Percentiles rank a stretch among this genome's conserved stretches.
Conservation (phyloP, 2,113 vertebrate species). For the Dicaeum eximium region DNA sequence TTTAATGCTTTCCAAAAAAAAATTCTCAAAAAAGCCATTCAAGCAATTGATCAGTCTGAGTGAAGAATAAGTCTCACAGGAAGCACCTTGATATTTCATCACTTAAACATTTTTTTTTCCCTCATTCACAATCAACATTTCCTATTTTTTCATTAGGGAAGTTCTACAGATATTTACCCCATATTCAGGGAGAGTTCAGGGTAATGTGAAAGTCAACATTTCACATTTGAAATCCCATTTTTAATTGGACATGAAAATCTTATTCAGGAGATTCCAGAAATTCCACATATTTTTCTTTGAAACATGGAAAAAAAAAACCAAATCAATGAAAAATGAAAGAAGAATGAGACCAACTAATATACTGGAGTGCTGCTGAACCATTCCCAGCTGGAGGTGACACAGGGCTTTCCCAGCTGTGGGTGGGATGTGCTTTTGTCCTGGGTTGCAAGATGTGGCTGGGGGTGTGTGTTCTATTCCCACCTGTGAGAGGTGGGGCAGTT, state of each 20-base stretch:
- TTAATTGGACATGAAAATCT: neutral
- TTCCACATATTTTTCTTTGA: neutral
- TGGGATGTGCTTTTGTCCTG: neutral
- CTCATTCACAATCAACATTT: neutral
- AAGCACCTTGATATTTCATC: neutral
- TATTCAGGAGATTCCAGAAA: neutral
- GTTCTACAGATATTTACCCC: neutral
- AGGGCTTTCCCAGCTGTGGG: neutral
- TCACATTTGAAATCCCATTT: neutral
- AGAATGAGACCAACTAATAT: neutral
- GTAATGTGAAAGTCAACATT: neutral
- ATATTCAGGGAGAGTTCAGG: neutral
- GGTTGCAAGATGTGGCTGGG: no score
- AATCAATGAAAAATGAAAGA: neutral
- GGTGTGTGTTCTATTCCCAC: no score
- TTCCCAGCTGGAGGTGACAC: neutral
- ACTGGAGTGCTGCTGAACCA: neutral
- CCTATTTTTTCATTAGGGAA: neutral
- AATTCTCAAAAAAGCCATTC: neutral
- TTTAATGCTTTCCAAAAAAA: neutral
- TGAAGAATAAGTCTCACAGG: neutral
- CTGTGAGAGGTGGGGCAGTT: no score
- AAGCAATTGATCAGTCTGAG: neutral
- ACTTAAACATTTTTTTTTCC: neutral
- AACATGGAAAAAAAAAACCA: neutral